A percentile compares a stretch with the other conserved stretches of the same genome.
Evolutionary conservation across 2,113 vertebrate species (phyloP).

Genomic region (Pycnonotus jocosus): DNA sequence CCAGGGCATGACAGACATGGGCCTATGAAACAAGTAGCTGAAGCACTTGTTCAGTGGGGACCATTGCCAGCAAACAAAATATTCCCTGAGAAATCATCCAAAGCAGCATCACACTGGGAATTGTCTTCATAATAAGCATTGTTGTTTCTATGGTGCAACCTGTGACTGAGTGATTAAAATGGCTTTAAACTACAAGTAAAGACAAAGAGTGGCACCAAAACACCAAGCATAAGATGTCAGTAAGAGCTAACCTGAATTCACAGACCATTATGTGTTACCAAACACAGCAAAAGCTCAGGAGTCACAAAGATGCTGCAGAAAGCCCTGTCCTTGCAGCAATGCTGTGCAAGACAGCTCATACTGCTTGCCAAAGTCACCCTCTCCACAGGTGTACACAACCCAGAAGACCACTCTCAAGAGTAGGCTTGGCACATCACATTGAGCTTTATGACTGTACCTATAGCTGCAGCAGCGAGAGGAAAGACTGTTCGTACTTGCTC

Average conservation of each 20-base stretch:
- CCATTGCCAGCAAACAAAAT: not conserved
- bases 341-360: not conserved
- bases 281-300: not conserved
- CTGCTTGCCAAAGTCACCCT: not conserved
- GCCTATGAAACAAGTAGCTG: not conserved
- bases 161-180: not conserved
- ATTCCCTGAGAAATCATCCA: not conserved
- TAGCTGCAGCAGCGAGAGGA: not conserved
- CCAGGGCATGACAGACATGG: not conserved
- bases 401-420: not conserved
- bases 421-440: too few relatives aligned
- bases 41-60: not conserved
- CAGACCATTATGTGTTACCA: not conserved
- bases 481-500: not conserved
- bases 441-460: not conserved
- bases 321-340: not conserved
- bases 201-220: not conserved
- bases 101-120: not conserved
- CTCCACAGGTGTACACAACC: not conserved
- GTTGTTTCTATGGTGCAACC: not conserved
- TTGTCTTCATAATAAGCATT: not conserved
- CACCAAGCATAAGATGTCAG: not conserved
- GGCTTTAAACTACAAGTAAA: not conserved
- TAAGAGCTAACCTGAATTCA: not conserved
- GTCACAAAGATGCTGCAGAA: not conserved